A percentile compares a stretch with the other conserved stretches of the same genome.
Evolutionary conservation across 2,113 vertebrate species (phyloP).

Genomic region (Malaclemys terrapin): DNA sequence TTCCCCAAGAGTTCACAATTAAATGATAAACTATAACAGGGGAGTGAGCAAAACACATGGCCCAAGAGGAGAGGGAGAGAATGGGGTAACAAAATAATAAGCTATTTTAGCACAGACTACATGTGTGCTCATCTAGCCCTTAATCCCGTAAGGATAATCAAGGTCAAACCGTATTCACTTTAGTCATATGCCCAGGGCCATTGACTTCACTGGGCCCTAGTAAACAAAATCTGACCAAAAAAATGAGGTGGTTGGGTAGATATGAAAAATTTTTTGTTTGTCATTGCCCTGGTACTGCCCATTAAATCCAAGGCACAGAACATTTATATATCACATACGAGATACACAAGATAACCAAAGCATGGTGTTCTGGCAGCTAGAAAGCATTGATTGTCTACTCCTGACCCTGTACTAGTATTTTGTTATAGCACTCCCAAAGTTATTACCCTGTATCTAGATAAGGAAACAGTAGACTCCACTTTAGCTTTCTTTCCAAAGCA

Average conservation of each 20-base stretch:
- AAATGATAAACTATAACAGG: too few relatives aligned
- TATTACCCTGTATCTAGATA: slow-evolving; percentile 20
- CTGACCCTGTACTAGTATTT: slow-evolving; percentile 28
- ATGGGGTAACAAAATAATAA: too few relatives aligned
- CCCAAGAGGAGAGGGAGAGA: too few relatives aligned
- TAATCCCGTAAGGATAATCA: too few relatives aligned
- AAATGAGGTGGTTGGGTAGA: background rate
- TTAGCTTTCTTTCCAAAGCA: slow-evolving; percentile 70
- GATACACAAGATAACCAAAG: slow-evolving; percentile 41
- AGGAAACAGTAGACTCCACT: slow-evolving; percentile 48
- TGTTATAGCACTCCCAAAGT: background rate
- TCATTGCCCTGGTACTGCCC: background rate
- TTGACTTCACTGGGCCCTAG: background rate
- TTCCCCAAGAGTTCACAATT: too few relatives aligned
- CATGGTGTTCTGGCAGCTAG: slow-evolving; percentile 33
- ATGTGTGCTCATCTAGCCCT: too few relatives aligned
- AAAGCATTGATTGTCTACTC: slow-evolving; percentile 65
- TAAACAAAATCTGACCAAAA: background rate
- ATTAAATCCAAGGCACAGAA: background rate
- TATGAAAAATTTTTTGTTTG: fast-evolving
- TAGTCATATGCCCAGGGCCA: background rate
- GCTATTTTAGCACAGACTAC: too few relatives aligned
- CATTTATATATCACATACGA: background rate
- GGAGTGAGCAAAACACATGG: too few relatives aligned
- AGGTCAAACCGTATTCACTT: background rate